Evolutionary conservation across 2,888 invertebrate genomes (phyloP), one percentile per base, ranked within the genome.

Genomic region (Eupithecia vulgata): DNA sequence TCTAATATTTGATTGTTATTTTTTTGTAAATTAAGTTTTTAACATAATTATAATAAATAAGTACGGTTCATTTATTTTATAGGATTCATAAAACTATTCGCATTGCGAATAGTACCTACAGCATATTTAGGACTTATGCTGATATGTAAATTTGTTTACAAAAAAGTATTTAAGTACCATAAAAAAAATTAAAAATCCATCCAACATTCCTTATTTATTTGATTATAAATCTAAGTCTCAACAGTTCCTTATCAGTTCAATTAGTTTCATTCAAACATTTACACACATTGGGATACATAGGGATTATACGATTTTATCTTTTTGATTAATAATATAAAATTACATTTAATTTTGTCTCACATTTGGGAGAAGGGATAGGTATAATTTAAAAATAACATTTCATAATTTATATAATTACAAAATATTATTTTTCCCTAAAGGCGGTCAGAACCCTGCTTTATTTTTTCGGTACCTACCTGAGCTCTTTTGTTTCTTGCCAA

Each of bases 121-220:
- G 61, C 61, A 17, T 61, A 15, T 67, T 67, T 67, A 35, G 13
- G 12, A 35, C 52, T 35, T 52, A n/a, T n/a, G 67, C 52, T 67
- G 52, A 5, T 5, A 48, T 37, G 67, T 52, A 1, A 17, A 10
- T 10, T 10, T 15, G 30, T 67, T 35, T 35, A 21, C 21, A 34
- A 48, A 48, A 35, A 35, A 10, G 30, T 30, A 30, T 0, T 5
- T 45, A 48, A 34, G 1, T 45, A 48, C 13, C 40, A 13, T n/a
- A 2, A 7, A 48, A 1, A 6, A 48, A n/a, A 37, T 35, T 35
- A 66, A n/a, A 48, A 67, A 52, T 15, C 17, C 17, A 17, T 13
- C 52, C 10, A 34, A 67, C 67, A 17, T 45, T 67, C 34, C 45
- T 8, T 42, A 17, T 6, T 6, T 6, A 45, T 45, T 48, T n/a